These are phyloP conservation scores for Charanyca ferruginea DNA, from an alignment of 2,888 invertebrate genomes.

Conservation along the genomic window DNA sequence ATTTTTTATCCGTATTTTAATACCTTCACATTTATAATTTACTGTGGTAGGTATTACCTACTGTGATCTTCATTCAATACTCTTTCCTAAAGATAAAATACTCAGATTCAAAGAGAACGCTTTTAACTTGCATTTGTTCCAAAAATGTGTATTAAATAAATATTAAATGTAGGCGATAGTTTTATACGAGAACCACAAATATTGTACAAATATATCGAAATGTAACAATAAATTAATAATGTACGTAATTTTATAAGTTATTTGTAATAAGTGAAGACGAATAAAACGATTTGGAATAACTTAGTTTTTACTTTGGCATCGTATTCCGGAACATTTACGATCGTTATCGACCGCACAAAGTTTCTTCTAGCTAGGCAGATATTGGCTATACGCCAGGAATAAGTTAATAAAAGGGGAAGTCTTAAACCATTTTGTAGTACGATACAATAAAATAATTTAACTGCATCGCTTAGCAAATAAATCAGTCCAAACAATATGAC, in stretches of 20 bases:
- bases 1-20: neutral
- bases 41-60: constrained; percentile 5
- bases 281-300: constrained; percentile 83
- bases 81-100: constrained; percentile 42
- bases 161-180: constrained; percentile 35
- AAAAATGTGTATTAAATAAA: constrained; percentile 61
- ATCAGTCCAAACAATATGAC: neutral
- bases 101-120: constrained; percentile 55
- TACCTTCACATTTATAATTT: neutral
- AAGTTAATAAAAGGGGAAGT: constrained; percentile 8
- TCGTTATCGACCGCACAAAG: constrained; percentile 28
- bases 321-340: neutral
- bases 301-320: constrained; percentile 28
- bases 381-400: constrained; percentile 42
- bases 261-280: constrained; percentile 81
- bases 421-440: constrained; percentile 3
- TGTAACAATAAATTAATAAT: constrained; percentile 71
- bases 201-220: constrained; percentile 65
- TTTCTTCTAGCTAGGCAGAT: neutral
- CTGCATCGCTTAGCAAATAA: neutral
- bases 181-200: constrained; percentile 62
- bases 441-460: constrained; percentile 22
- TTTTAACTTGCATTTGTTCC: constrained; percentile 47
- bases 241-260: constrained; percentile 84
- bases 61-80: constrained; percentile 20